phyloP scores from a whole-genome alignment of 2,888 invertebrate genomes.

The Crossocerus cetratus region DNA sequence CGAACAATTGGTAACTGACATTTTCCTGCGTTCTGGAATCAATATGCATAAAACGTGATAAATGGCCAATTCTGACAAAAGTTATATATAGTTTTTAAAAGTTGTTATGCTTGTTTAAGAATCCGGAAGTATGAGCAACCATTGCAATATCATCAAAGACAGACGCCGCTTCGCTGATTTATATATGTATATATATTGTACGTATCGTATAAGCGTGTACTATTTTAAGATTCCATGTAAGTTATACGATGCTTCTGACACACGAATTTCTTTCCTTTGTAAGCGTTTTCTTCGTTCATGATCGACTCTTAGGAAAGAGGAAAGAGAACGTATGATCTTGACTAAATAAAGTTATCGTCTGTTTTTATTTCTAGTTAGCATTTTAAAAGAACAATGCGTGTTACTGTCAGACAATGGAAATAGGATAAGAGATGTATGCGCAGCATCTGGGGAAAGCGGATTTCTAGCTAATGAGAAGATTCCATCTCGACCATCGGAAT shows the following conservation, averaged over 20 bases:
- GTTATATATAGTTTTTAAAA: neutral
- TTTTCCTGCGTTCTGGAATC: slow-evolving; percentile 49
- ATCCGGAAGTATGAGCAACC: slow-evolving; percentile 23
- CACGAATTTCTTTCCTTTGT: slow-evolving; percentile 18
- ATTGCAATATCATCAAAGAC: slow-evolving; percentile 11
- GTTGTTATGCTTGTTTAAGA: too few relatives aligned
- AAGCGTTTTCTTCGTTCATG: neutral
- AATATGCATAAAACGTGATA: slow-evolving; percentile 13
- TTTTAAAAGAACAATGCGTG: too few relatives aligned
- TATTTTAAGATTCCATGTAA: slow-evolving; percentile 36
- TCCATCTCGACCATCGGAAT: slow-evolving; percentile 20
- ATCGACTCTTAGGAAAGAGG: neutral
- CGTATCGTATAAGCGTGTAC: slow-evolving; percentile 32
- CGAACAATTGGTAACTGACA: slow-evolving; percentile 35
- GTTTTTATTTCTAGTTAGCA: too few relatives aligned
- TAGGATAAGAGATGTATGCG: slow-evolving; percentile 8
- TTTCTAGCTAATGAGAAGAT: slow-evolving; percentile 19
- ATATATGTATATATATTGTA: slow-evolving; percentile 29
- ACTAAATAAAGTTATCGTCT: too few relatives aligned
- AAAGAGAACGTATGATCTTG: too few relatives aligned
- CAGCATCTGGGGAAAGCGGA: slow-evolving; percentile 6
- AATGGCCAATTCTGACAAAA: too few relatives aligned
- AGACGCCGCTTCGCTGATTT: slow-evolving; percentile 14
- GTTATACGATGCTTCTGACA: slow-evolving; percentile 31
- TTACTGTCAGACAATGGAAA: neutral